A percentile compares a stretch with the other conserved stretches of the same genome.
phyloP scores from a whole-genome alignment of 2,797 vertebrate species.

The Amniataba percoides region DNA sequence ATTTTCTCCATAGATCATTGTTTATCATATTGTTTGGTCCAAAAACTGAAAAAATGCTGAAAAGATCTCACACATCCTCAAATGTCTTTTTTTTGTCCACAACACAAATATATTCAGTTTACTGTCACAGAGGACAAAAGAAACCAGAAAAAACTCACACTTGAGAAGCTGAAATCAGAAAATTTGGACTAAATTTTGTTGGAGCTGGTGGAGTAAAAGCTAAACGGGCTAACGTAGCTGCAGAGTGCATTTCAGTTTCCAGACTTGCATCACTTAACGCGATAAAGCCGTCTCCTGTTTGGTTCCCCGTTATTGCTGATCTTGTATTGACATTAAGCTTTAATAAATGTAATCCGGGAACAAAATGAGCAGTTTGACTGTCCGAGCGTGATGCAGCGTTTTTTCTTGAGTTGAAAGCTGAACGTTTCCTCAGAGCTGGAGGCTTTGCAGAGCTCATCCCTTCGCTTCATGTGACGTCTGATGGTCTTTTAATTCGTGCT shows the following conservation, averaged over 20 bases:
- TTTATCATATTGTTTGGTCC: no score
- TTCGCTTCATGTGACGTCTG: constrained; percentile 1
- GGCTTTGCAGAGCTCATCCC: constrained; percentile 9
- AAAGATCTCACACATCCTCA: no score
- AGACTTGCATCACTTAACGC: neutral
- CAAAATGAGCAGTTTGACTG: constrained; percentile 5
- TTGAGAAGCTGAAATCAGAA: no score
- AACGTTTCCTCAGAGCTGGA: neutral
- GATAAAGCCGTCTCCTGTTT: constrained; percentile 5
- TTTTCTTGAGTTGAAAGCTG: neutral
- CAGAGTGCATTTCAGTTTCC: neutral
- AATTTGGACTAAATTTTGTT: no score
- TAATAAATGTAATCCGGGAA: neutral
- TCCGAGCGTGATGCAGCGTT: neutral
- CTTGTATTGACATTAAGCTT: neutral
- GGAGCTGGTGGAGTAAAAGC: no score
- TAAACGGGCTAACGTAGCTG: no score
- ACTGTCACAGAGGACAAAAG: no score
- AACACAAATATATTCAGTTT: no score
- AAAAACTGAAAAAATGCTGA: no score
- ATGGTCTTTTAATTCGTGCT: constrained; percentile 8
- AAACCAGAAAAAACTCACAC: no score
- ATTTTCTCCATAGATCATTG: no score
- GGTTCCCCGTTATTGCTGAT: constrained; percentile 29
- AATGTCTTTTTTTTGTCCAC: no score